Percentiles rank a stretch among this genome's conserved stretches.
phyloP scores from a whole-genome alignment of 2,797 vertebrate species.

The Acanthiza pusilla region DNA sequence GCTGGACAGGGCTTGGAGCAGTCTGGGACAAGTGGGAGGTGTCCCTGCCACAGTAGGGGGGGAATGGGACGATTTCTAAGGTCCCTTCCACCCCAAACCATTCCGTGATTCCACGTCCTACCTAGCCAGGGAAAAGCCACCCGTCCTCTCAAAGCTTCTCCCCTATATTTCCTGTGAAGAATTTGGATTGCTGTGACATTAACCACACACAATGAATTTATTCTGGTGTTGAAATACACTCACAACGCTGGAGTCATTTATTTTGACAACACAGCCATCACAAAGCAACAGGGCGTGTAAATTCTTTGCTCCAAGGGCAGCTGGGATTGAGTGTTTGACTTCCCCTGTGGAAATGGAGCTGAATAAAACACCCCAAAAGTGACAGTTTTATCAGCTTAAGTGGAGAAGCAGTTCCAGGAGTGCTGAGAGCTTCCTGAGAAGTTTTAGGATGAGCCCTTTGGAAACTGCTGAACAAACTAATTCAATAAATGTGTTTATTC shows the following conservation, averaged over 20 bases:
- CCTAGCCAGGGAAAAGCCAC: neutral
- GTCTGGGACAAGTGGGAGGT: fast-evolving
- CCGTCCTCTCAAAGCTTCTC: neutral
- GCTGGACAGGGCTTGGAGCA: fast-evolving
- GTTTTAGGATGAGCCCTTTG: neutral
- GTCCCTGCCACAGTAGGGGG: neutral
- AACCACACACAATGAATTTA: neutral
- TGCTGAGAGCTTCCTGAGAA: neutral
- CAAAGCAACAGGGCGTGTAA: constrained; percentile 21
- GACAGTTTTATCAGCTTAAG: constrained; percentile 3
- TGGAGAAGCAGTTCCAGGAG: neutral
- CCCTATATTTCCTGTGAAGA: neutral
- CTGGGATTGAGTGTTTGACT: neutral
- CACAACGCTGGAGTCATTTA: neutral
- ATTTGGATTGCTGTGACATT: neutral
- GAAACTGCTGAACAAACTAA: neutral
- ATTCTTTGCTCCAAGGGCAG: neutral
- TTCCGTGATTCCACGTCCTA: neutral
- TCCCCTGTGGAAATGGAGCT: neutral
- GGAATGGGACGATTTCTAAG: neutral
- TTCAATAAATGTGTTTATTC: neutral
- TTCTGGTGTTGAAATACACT: neutral
- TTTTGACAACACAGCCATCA: constrained; percentile 2
- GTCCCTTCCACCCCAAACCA: neutral
- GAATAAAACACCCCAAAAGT: neutral